Evolutionary conservation across 2,797 vertebrate species (phyloP).

Genomic region (Taeniopygia guttata): DNA sequence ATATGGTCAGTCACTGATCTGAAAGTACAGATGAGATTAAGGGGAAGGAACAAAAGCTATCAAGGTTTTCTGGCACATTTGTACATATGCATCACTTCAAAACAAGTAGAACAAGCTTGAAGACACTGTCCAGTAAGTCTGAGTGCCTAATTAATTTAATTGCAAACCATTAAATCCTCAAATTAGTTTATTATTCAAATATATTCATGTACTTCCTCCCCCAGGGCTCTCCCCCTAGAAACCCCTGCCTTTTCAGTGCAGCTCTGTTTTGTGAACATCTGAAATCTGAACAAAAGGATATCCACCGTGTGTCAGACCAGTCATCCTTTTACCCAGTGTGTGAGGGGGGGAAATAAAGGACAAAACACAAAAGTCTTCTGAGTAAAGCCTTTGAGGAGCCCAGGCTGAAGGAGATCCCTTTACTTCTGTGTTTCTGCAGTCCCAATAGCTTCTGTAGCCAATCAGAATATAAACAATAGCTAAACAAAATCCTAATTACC

Average conservation of each 20-base stretch:
- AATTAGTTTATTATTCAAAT: slow-evolving; percentile 60
- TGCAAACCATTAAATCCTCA: slow-evolving; percentile 29
- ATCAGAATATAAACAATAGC: background rate
- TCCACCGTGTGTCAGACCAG: background rate
- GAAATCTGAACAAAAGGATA: slow-evolving; percentile 5
- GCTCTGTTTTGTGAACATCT: slow-evolving; percentile 3
- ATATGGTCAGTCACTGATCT: background rate
- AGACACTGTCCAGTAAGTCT: slow-evolving; percentile 21
- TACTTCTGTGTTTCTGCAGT: background rate
- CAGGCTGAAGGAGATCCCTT: background rate
- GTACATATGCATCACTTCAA: background rate
- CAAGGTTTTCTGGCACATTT: background rate
- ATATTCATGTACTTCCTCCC: slow-evolving; percentile 35
- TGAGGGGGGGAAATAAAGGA: background rate
- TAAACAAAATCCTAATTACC: background rate
- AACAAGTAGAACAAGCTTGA: background rate
- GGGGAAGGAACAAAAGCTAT: background rate
- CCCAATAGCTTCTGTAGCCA: background rate
- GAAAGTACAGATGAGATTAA: background rate
- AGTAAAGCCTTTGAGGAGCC: background rate
- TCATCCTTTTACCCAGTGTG: background rate
- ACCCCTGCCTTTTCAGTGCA: background rate
- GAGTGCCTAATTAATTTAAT: slow-evolving; percentile 47
- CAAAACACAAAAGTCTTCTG: background rate
- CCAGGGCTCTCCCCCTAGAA: background rate